Conservation (phyloP, 2,113 vertebrate species). For the Antechinus stuartii region DNA sequence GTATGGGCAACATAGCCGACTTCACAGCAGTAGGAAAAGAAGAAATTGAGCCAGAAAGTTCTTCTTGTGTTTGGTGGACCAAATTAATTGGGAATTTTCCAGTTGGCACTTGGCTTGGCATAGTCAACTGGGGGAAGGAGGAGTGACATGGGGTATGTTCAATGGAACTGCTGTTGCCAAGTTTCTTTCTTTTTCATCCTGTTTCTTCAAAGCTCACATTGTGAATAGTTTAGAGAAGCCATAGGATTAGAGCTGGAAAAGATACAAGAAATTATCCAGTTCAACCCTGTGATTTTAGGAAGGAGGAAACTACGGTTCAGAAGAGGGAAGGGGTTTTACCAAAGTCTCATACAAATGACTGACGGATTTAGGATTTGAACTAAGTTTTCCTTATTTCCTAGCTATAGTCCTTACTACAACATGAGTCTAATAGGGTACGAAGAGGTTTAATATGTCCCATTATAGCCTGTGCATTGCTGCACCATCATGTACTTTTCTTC, state of each 20-base stretch:
- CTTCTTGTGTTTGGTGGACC: constrained; percentile 62
- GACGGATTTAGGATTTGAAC: background rate
- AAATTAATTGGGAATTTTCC: constrained; percentile 63
- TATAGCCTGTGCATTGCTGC: background rate
- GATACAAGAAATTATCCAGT: background rate
- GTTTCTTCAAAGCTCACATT: constrained; percentile 1
- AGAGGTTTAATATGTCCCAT: background rate
- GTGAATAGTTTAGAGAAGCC: background rate
- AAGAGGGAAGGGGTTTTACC: background rate
- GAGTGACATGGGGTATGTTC: constrained; percentile 28
- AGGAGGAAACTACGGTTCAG: background rate
- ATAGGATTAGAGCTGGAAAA: background rate
- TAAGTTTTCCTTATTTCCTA: background rate
- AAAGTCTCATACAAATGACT: background rate
- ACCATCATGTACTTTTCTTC: background rate
- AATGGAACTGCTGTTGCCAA: constrained; percentile 37
- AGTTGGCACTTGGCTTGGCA: constrained; percentile 65
- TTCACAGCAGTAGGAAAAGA: constrained; percentile 69
- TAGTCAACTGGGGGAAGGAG: constrained; percentile 10
- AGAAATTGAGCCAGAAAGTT: constrained; percentile 67
- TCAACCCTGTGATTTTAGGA: background rate
- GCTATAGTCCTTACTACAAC: background rate
- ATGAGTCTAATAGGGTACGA: background rate
- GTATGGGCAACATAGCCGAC: constrained; percentile 63
- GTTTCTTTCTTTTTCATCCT: constrained; percentile 49